Evolutionary conservation across 1,140 invertebrate genomes (phyloP).

Genomic region (Ruditapes philippinarum): DNA sequence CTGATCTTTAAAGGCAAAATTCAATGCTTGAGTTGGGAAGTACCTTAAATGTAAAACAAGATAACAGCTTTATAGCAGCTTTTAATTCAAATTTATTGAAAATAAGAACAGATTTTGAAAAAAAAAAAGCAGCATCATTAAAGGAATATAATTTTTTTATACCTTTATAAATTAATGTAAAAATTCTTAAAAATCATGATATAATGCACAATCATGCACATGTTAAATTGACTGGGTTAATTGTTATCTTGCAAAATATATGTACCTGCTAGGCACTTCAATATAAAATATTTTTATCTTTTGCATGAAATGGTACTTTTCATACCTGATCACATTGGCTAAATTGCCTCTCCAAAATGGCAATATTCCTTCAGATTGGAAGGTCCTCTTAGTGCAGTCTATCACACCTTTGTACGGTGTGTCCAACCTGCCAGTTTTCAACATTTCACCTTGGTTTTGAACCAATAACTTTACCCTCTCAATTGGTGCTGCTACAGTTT

Average conservation of each 20-base stretch:
- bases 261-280: no score
- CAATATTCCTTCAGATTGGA: slow-evolving; percentile 86
- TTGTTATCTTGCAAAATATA: no score
- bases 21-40: slow-evolving; percentile 98
- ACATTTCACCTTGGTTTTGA: slow-evolving; percentile 88
- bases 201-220: no score
- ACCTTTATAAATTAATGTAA: no score
- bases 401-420: slow-evolving; percentile 87
- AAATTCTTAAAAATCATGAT: no score
- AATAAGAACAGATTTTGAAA: no score
- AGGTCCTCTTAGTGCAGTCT: slow-evolving; percentile 86
- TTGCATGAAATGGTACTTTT: background rate
- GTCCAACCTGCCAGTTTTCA: slow-evolving; percentile 85
- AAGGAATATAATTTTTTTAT: no score
- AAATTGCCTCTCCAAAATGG: slow-evolving; percentile 98
- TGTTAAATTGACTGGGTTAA: no score
- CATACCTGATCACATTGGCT: slow-evolving; percentile 91
- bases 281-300: no score
- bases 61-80: no score
- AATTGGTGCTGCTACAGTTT: slow-evolving; percentile 90
- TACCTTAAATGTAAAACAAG: slow-evolving; percentile 89
- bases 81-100: no score
- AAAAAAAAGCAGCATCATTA: no score
- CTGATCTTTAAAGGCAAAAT: slow-evolving; percentile 97
- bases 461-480: slow-evolving; percentile 97